A percentile compares a stretch with the other conserved stretches of the same genome.
phyloP scores from a whole-genome alignment of 1,140 invertebrate species.

The Drosophila arizonae region DNA sequence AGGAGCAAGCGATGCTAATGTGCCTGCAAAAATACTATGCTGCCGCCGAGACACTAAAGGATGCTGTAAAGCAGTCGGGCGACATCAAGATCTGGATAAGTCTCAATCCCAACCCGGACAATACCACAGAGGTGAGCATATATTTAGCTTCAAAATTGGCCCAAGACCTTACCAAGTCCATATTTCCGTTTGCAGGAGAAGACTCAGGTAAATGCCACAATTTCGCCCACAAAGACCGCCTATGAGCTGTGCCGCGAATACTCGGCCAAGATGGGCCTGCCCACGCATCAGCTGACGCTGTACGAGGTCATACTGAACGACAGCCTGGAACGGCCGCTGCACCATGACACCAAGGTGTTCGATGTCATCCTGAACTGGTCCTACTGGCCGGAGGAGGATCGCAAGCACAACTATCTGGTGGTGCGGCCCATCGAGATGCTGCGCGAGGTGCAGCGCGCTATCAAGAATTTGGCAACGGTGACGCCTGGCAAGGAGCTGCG shows the following conservation, averaged over 20 bases:
- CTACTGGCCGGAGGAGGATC: constrained; percentile 91
- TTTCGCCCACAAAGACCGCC: constrained; percentile 90
- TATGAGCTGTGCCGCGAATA: constrained; percentile 89
- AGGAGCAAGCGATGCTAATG: constrained; percentile 88
- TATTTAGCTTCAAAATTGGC: neutral
- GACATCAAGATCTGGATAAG: constrained; percentile 91
- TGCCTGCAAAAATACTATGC: constrained; percentile 88
- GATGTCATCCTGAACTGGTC: constrained; percentile 91
- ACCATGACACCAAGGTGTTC: constrained; percentile 88
- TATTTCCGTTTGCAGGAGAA: constrained; percentile 61
- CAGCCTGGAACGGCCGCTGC: constrained; percentile 88
- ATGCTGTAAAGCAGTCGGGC: constrained; percentile 87
- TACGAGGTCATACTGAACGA: constrained; percentile 90
- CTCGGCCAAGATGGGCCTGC: constrained; percentile 85
- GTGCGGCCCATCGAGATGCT: constrained; percentile 85
- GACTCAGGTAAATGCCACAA: constrained; percentile 79
- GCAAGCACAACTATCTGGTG: constrained; percentile 91
- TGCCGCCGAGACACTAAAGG: constrained; percentile 82
- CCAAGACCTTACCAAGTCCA: neutral
- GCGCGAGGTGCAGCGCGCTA: constrained; percentile 82
- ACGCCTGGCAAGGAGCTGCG: constrained; percentile 88
- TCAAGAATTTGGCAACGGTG: constrained; percentile 84
- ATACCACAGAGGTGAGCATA: constrained; percentile 65
- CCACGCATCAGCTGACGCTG: constrained; percentile 87
- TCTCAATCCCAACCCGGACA: constrained; percentile 73